These are phyloP conservation scores for Pseudocheirus occidentalis DNA, from an alignment of 2,797 vertebrate genomes.

Conservation along the genomic window DNA sequence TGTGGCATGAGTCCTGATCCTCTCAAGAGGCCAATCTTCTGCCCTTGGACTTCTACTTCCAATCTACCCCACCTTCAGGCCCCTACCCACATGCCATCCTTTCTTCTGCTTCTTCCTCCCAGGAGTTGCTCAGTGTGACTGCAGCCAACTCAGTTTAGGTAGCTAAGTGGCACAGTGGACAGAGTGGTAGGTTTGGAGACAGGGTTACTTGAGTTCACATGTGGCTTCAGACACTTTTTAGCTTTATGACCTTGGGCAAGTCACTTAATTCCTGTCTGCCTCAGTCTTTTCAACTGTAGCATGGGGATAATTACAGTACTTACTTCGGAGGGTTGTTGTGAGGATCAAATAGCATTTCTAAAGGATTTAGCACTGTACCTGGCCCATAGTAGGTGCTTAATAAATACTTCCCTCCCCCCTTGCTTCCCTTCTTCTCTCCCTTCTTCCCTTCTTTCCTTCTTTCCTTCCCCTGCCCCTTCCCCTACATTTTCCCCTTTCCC, in stretches of 20 bases:
- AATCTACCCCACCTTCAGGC: background rate
- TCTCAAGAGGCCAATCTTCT: background rate
- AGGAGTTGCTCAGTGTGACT: background rate
- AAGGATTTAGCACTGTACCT: background rate
- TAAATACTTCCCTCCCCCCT: background rate
- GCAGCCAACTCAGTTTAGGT: background rate
- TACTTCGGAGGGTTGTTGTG: background rate
- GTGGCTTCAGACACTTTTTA: background rate
- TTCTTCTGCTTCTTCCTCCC: background rate
- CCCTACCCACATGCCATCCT: background rate
- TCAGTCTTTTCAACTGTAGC: background rate
- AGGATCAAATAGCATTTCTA: background rate
- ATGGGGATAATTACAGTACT: background rate
- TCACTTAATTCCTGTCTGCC: background rate
- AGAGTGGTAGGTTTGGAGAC: background rate
- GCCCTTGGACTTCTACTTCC: too few species aligned
- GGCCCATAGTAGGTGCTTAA: background rate
- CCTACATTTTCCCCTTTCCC: background rate
- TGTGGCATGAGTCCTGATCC: background rate
- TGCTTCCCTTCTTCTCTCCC: background rate
- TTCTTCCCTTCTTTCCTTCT: too few species aligned
- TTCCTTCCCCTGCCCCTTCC: background rate
- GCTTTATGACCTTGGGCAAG: background rate
- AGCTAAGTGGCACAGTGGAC: background rate
- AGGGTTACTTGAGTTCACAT: background rate